These are phyloP conservation scores for Meandrusa payeni DNA, from an alignment of 2,888 invertebrate species.

Conservation along the genomic window DNA sequence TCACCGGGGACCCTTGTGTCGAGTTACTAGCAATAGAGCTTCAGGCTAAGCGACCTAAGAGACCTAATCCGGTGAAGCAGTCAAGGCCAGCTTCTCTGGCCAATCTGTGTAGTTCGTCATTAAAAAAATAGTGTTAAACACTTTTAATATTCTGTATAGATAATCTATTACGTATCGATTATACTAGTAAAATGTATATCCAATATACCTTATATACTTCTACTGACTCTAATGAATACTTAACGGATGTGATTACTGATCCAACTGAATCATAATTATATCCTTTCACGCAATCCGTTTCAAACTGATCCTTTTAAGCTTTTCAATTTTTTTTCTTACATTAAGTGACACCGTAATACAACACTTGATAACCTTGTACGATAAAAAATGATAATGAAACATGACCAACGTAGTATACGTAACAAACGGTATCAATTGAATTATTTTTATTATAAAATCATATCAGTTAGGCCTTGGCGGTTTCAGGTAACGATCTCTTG, in stretches of 20 bases:
- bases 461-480: constrained; percentile 48
- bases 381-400: constrained; percentile 38
- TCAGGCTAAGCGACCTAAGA: too few species aligned
- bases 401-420: constrained; percentile 31
- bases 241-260: constrained; percentile 4
- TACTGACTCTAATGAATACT: constrained; percentile 6
- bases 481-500: constrained; percentile 36
- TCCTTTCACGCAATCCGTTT: constrained; percentile 4
- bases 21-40: too few species aligned
- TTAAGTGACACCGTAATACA: neutral
- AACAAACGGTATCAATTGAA: constrained; percentile 32
- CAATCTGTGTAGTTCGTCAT: too few species aligned
- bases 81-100: too few species aligned
- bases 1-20: too few species aligned
- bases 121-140: too few species aligned
- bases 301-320: constrained; percentile 2
- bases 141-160: too few species aligned
- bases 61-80: too few species aligned
- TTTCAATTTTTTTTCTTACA: neutral
- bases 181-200: too few species aligned
- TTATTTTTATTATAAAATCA: constrained; percentile 40
- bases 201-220: too few species aligned
- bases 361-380: constrained; percentile 19
- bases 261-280: constrained; percentile 9
- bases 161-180: too few species aligned